phyloP scores from a whole-genome alignment of 2,113 vertebrate genomes.

The Zosterops pallidus region DNA sequence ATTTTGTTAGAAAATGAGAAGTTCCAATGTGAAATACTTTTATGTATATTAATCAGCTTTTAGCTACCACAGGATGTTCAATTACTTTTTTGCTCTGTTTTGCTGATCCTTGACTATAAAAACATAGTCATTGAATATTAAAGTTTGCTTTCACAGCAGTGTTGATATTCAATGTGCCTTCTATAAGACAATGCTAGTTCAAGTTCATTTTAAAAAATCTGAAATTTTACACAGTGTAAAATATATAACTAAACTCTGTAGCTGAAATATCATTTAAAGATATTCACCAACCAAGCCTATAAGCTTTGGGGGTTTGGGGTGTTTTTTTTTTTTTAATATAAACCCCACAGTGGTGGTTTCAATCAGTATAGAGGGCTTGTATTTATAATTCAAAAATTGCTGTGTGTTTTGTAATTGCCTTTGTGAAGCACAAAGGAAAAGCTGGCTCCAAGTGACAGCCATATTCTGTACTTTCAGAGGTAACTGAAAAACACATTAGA shows the following conservation, averaged over 20 bases:
- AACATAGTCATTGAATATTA: neutral
- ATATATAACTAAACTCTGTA: neutral
- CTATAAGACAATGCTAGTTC: neutral
- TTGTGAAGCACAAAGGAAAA: neutral
- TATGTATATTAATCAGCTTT: neutral
- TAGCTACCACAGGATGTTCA: neutral
- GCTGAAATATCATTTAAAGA: neutral
- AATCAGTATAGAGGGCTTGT: neutral
- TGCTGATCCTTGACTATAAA: neutral
- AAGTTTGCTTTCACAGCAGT: neutral
- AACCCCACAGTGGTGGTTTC: neutral
- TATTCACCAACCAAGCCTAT: neutral
- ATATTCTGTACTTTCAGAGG: neutral
- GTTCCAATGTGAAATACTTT: neutral
- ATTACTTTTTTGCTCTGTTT: constrained; percentile 11
- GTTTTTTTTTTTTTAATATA: neutral
- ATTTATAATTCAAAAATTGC: neutral
- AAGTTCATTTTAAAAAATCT: neutral
- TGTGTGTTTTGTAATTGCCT: neutral
- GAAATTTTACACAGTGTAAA: neutral
- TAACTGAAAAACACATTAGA: neutral
- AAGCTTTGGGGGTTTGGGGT: neutral
- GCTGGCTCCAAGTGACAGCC: neutral
- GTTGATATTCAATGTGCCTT: neutral
- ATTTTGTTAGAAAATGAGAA: constrained; percentile 5